A percentile compares a stretch with the other conserved stretches of the same genome.
These are phyloP conservation scores for Pygocentrus nattereri DNA, from an alignment of 2,797 vertebrate species.

Conservation along the genomic window DNA sequence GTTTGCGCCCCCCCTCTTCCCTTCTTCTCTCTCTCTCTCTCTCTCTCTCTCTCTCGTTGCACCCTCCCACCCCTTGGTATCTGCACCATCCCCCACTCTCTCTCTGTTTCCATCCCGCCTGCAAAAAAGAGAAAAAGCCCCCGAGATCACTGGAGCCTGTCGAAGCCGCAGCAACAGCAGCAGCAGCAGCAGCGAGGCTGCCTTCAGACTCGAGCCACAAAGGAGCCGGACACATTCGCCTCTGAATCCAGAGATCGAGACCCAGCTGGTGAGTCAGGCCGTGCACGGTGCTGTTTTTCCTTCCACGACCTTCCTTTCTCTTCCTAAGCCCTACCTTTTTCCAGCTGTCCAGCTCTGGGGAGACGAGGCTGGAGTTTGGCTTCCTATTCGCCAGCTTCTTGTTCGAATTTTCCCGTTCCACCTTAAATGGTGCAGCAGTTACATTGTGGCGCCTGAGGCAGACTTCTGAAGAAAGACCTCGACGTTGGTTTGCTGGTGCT, in stretches of 20 bases:
- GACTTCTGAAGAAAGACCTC: too few relatives aligned
- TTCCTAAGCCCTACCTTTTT: background rate
- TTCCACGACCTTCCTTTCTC: too few relatives aligned
- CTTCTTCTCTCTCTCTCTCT: slow-evolving; percentile 41
- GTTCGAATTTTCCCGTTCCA: too few relatives aligned
- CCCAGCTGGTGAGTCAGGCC: slow-evolving; percentile 33
- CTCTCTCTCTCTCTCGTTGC: slow-evolving; percentile 46
- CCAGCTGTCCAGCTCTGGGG: background rate
- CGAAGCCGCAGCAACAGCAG: background rate
- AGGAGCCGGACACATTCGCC: slow-evolving; percentile 3
- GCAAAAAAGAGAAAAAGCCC: slow-evolving; percentile 36
- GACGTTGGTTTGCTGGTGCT: too few relatives aligned
- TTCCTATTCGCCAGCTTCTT: too few relatives aligned
- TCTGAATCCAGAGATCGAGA: background rate
- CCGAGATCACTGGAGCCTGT: slow-evolving; percentile 43
- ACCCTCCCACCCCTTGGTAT: slow-evolving; percentile 54
- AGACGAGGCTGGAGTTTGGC: too few relatives aligned
- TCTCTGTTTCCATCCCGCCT: slow-evolving; percentile 56
- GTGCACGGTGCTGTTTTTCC: background rate
- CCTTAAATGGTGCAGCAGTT: too few relatives aligned
- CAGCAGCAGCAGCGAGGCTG: background rate
- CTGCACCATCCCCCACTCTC: slow-evolving; percentile 56
- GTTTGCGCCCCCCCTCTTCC: background rate
- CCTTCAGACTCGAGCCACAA: background rate
- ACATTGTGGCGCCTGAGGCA: too few relatives aligned